A percentile compares a stretch with the other conserved stretches of the same genome.
Evolutionary conservation across 2,797 vertebrate species (phyloP).

Genomic region (Okamejei kenojei): DNA sequence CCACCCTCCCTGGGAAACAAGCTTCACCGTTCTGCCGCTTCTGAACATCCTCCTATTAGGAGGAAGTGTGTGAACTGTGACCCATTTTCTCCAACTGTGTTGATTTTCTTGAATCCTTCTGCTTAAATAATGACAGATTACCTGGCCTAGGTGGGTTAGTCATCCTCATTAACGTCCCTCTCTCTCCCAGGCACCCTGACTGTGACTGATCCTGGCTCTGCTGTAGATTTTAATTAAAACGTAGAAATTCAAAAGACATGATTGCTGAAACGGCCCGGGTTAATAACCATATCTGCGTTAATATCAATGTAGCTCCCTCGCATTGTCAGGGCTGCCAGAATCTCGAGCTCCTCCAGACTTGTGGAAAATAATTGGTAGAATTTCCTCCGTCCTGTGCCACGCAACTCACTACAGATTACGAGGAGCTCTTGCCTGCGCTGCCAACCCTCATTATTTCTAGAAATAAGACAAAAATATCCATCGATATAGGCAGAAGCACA

Average conservation of each 20-base stretch:
- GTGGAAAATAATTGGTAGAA: conserved; percentile 33
- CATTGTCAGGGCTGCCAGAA: conserved; percentile 21
- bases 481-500: background rate
- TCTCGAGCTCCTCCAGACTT: background rate
- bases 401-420: background rate
- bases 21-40: background rate
- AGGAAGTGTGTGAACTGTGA: background rate
- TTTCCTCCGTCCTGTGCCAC: background rate
- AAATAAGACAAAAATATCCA: background rate
- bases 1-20: background rate
- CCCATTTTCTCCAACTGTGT: background rate
- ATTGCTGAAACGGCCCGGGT: conserved; percentile 4
- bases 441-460: conserved; percentile 15
- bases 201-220: background rate
- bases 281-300: conserved; percentile 3
- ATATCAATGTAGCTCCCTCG: conserved; percentile 28
- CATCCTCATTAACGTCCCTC: conserved; percentile 11
- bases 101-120: conserved; percentile 5
- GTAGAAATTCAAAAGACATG: conserved; percentile 18
- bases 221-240: conserved; percentile 17
- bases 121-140: background rate
- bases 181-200: background rate
- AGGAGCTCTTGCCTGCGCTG: background rate
- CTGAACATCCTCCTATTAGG: background rate
- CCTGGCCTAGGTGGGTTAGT: background rate